phyloP scores from a whole-genome alignment of 53 echinoderm and acorn worm species.

The Patiria pectinifera region DNA sequence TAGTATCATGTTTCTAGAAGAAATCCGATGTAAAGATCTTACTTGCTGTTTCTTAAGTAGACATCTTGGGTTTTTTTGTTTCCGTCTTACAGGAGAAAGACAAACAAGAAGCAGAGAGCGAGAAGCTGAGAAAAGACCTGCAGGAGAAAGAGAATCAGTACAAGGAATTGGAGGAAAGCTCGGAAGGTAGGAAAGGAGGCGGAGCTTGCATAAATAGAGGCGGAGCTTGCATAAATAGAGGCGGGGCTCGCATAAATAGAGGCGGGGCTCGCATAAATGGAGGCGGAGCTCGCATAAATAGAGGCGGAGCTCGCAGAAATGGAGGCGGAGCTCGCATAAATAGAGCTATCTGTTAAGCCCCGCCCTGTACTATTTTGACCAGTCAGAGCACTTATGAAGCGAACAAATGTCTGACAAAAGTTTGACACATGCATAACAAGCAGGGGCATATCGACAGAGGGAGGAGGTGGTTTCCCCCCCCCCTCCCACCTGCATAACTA shows the following conservation, averaged over 20 bases:
- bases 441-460: no score
- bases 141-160: conserved; percentile 84
- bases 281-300: no score
- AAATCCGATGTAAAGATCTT: not conserved
- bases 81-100: conserved; percentile 71
- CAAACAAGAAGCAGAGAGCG: conserved; percentile 82
- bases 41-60: not conserved
- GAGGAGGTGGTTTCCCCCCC: no score
- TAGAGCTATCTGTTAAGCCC: not conserved
- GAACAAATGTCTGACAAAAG: not conserved
- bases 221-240: not conserved
- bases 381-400: no score
- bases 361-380: no score
- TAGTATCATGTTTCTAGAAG: not conserved
- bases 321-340: no score
- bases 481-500: no score
- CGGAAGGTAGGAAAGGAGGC: conserved; percentile 70
- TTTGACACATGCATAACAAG: no score
- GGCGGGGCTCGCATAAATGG: not conserved
- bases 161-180: conserved; percentile 78
- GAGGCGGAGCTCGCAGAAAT: not conserved
- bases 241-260: not conserved
- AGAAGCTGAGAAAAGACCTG: conserved; percentile 76
- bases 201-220: not conserved
- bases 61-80: not conserved